Evolutionary conservation across 2,797 vertebrate genomes (phyloP), one percentile per base, ranked within the genome.

Genomic region (Macroramphosus scolopax): DNA sequence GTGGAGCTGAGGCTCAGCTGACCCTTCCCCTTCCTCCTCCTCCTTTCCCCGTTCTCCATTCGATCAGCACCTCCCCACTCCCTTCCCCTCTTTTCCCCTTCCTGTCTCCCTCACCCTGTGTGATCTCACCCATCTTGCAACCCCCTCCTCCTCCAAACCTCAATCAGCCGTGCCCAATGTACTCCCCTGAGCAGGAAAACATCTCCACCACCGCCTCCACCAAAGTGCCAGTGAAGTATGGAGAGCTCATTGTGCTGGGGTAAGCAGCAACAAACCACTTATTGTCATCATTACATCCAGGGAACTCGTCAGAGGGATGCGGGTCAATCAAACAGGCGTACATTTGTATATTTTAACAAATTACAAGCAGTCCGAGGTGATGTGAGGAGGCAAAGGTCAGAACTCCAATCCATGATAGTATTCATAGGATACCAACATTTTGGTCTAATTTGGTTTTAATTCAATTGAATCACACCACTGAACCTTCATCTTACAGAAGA

Each of bases 101-200:
- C 62, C 73, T 56, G 48, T 25, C 57, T 61, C 60, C 67, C 31
- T 57, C 74, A 42, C 55, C 61, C 69, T 29, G 45, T 42, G 35
- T 51, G 47, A 51, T 60, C 53, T 66, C 41, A 39, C 59, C 48
- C 58, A 4, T 63, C 50, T 52, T 3, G 24, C 53, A 36, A 42
- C 50, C 13, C 35, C 45, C 62, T 53, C 58, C 51, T 63, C 34
- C 25, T 54, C 49, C 12, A 9, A 36, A 42, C 67, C 54, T 81
- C 64, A 31, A 64, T 77, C 76, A 82, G 70, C 83, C 26, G 73
- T 88, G 88, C 93, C 89, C 89, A 72, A 96, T 98, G 96, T 98
- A 94, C 92, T 97, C 94, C 87, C 95, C 95, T 81, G 96, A 98
- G 91, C 95, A 96, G 91, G 96, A 98, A 89, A 98, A 95, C 89